Evolutionary conservation across 2,113 vertebrate species (phyloP).

Genomic region (Caranx melampygus): DNA sequence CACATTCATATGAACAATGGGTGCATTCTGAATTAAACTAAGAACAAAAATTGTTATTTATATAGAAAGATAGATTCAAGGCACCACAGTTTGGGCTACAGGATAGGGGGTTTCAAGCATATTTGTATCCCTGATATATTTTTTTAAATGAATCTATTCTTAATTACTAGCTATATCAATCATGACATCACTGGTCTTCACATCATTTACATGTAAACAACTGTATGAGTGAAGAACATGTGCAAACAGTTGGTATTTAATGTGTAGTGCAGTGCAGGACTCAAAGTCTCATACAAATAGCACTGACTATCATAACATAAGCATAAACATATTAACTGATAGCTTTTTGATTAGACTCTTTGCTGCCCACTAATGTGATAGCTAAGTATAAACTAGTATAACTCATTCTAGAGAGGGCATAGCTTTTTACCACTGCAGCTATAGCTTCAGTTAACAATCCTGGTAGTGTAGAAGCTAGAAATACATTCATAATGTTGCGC

Average conservation of each 20-base stretch:
- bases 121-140: constrained; percentile 6
- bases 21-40: too few species aligned
- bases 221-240: neutral
- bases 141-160: neutral
- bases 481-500: neutral
- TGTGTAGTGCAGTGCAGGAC: neutral
- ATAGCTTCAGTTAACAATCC: neutral
- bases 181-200: neutral
- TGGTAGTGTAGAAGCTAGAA: neutral
- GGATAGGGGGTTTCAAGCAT: neutral
- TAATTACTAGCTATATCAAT: constrained; percentile 4
- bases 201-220: constrained; percentile 20
- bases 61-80: too few species aligned
- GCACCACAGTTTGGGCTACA: too few species aligned
- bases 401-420: neutral
- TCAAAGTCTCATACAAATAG: neutral
- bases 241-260: constrained; percentile 24
- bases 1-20: too few species aligned
- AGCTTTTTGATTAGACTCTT: constrained; percentile 3
- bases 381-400: neutral
- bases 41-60: too few species aligned
- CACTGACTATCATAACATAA: neutral
- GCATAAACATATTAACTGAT: neutral
- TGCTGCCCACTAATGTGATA: neutral
- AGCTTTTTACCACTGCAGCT: neutral